Base-by-base conservation (phyloP, 2,797 vertebrate genomes). In the Chloroceryle inda region DNA sequence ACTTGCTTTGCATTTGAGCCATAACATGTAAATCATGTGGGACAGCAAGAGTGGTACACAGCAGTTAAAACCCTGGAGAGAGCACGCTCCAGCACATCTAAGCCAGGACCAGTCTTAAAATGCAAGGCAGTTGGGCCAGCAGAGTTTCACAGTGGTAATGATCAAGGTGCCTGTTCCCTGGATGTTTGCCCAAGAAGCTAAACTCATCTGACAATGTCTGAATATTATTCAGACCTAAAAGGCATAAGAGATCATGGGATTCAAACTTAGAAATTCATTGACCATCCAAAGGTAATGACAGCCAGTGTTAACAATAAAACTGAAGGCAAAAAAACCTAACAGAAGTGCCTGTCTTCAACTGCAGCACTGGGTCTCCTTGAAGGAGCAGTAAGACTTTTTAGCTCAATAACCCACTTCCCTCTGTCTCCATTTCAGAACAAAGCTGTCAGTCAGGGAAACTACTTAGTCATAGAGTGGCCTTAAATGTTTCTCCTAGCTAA, bases 401-500 rank as follows among this genome's bases (percentile, higher is more conserved):
- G 74, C 72, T 89, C 81, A 96, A 96, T 82, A 93, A 96, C 88
- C 72, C 52, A 71, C 88, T 95, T 84, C 50, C 45, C 53, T 92
- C 82, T 94, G 82, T 83, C 87, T 89, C 72, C 56, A 58, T 88
- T 93, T 88, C 8, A 15, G 78, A 94, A 94, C 35, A 38, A 87
- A 96, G 83, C 78, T 85, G 49, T 79, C 83, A 89, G 72, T 55
- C 66, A 74, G 85, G 23, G 31, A 92, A 87, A 86, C 29, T 56
- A 66, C 45, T 69, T 45, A 96, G 58, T 80, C 90, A 88, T 63
- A 45, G 3, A 56, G 23, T 66, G 42, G 52, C 66, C 95, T 80
- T 21, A 59, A 63, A 85, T 47, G 59, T 86, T 88, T 92, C 83
- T 62, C 67, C 52, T 63, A 72, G 52, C 45, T 89, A 35, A 89